A percentile compares a stretch with the other conserved stretches of the same genome.
Evolutionary conservation across 2,888 invertebrate genomes (phyloP).

Genomic region (Pseudanteris insignis): DNA sequence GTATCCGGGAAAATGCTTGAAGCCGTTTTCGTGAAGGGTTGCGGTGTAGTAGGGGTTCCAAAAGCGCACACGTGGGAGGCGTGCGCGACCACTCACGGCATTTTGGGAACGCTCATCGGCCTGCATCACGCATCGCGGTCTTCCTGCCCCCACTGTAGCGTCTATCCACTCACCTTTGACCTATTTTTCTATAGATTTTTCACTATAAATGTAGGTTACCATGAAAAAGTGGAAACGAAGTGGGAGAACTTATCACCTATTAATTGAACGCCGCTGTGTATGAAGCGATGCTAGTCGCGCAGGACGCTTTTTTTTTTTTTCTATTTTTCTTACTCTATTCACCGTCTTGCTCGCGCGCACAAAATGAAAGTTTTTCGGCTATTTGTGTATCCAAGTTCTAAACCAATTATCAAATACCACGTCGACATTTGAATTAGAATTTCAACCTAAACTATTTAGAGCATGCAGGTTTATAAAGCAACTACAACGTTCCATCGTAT

Average conservation of each 20-base stretch:
- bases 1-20: slow-evolving; percentile 58
- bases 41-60: slow-evolving; percentile 51
- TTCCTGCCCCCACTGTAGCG: slow-evolving; percentile 14
- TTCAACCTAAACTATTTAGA: slow-evolving; percentile 1
- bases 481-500: no score
- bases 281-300: slow-evolving; percentile 5
- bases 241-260: background rate
- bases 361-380: no score
- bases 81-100: slow-evolving; percentile 22
- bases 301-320: background rate
- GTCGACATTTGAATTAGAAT: background rate
- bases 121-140: slow-evolving; percentile 12
- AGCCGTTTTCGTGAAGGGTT: slow-evolving; percentile 38
- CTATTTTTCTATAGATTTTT: slow-evolving; percentile 61
- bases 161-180: slow-evolving; percentile 53
- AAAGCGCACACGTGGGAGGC: slow-evolving; percentile 29
- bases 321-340: no score
- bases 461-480: no score
- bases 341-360: no score
- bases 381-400: no score
- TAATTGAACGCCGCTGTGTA: background rate
- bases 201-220: slow-evolving; percentile 32
- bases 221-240: background rate
- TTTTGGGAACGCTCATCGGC: slow-evolving; percentile 16
- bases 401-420: no score